Base-by-base conservation (phyloP, 2,113 vertebrate species). In the Hydropotes inermis region DNA sequence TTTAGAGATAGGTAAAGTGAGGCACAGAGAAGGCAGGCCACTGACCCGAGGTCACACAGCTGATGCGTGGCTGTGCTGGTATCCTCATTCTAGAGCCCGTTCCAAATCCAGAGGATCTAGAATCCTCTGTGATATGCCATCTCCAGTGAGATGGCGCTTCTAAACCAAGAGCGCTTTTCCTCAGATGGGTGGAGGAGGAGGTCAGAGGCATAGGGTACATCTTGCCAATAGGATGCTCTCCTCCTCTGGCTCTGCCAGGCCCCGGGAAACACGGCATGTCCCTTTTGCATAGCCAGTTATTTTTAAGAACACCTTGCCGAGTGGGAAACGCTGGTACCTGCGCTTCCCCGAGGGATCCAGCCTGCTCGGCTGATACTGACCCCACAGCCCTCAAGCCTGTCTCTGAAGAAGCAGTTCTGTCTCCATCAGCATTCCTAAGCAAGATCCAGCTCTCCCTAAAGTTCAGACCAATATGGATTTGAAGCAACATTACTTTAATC, bases 61-160 rank as follows among this genome's bases (percentile, higher is more conserved):
- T 33, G 25, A 1, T 7, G 4, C 2, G 0, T 19, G n/a, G 76
- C 25, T 16, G 14, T 7, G 61, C 60, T 25, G 88, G 19, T 7
- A 7, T 54, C 54, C 81, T 33, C 43, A 25, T 23, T 54, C 39
- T 79, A 67, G 78, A 79, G 55, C 33, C 39, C 85, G 25, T 0
- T 30, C 7, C 21, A 3, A 3, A 6, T 10, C 33, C 19, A 8
- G 16, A 5, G 33, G 64, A 0, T 36, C 10, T 21, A 2, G 5
- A 11, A 15, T 6, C 30, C 47, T 45, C 25, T 1, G 0, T 0
- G 5, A n/a, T 14, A 1, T 2, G 12, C 61, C 16, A 0, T 1
- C 8, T 39, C 33, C 27, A 1, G 6, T 1, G 9, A 39, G 23
- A 21, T 2, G 0, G 17, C 1, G 12, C 21, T n/a, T 95, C 47